These are phyloP conservation scores for Tapera naevia DNA, from an alignment of 2,797 vertebrate species.

Conservation along the genomic window DNA sequence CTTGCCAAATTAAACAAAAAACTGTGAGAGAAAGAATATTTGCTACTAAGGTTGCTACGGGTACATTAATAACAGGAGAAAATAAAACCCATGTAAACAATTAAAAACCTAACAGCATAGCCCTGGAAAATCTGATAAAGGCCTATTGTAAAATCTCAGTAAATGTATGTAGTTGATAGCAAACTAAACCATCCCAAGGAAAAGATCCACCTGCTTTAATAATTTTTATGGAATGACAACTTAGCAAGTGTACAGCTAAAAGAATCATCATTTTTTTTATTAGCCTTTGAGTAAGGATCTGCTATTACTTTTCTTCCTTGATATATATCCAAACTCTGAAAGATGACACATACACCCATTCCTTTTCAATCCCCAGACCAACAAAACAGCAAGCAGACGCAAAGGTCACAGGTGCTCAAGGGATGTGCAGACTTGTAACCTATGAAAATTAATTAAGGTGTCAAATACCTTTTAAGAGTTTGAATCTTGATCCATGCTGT, in stretches of 20 bases:
- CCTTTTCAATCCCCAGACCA: background rate
- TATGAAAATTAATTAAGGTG: background rate
- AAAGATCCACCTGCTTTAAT: slow-evolving; percentile 8
- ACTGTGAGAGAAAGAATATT: slow-evolving; percentile 60
- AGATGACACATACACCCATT: background rate
- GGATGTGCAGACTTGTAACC: background rate
- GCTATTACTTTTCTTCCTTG: background rate
- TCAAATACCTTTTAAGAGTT: background rate
- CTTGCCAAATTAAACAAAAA: slow-evolving; percentile 68
- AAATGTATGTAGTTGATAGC: background rate
- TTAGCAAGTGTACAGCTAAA: background rate
- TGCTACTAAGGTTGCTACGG: slow-evolving; percentile 63
- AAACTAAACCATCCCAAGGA: background rate
- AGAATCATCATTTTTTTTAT: background rate
- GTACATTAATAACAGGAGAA: slow-evolving; percentile 61
- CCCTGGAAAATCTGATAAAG: slow-evolving; percentile 40
- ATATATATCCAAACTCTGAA: background rate
- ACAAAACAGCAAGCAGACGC: background rate
- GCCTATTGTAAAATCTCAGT: slow-evolving; percentile 3
- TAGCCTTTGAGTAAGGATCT: background rate
- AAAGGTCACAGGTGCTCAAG: background rate
- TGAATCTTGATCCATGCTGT: background rate
- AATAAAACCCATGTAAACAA: slow-evolving; percentile 60
- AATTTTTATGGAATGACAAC: background rate
- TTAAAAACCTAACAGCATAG: slow-evolving; percentile 33